These are phyloP conservation scores for Rhynchonycteris naso DNA, from an alignment of 2,797 vertebrate genomes.

Conservation along the genomic window DNA sequence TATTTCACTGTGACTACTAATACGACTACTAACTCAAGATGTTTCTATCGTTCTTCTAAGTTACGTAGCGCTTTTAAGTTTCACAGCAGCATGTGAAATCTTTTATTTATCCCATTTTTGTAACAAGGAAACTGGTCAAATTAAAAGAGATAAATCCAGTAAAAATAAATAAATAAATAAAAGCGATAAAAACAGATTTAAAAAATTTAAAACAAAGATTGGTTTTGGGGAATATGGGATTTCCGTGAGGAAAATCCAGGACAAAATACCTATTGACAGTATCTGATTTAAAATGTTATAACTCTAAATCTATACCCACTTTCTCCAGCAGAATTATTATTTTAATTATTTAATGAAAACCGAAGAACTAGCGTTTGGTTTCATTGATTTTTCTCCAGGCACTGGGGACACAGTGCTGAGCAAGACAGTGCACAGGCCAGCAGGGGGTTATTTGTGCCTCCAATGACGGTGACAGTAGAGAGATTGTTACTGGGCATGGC, in stretches of 20 bases:
- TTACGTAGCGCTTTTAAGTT: background rate
- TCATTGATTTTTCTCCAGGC: background rate
- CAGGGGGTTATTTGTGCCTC: background rate
- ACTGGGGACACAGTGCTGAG: background rate
- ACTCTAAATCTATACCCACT: background rate
- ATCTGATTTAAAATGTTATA: background rate
- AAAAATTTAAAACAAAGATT: background rate
- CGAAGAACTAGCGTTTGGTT: background rate
- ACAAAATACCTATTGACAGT: background rate
- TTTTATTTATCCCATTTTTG: background rate
- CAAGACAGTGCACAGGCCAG: background rate
- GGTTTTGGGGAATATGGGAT: background rate
- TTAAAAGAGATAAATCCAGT: conserved; percentile 15
- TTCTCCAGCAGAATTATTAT: background rate
- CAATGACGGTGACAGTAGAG: background rate
- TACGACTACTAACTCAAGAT: background rate
- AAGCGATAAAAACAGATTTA: background rate
- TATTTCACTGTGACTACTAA: conserved; percentile 5
- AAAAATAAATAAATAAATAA: background rate
- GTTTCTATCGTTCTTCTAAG: background rate
- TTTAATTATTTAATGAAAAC: background rate
- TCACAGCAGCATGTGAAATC: background rate
- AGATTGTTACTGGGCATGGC: background rate
- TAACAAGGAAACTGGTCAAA: conserved; percentile 28
- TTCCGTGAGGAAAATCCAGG: conserved; percentile 45